Conservation (phyloP, 2,113 vertebrate genomes). For the Pandion haliaetus region DNA sequence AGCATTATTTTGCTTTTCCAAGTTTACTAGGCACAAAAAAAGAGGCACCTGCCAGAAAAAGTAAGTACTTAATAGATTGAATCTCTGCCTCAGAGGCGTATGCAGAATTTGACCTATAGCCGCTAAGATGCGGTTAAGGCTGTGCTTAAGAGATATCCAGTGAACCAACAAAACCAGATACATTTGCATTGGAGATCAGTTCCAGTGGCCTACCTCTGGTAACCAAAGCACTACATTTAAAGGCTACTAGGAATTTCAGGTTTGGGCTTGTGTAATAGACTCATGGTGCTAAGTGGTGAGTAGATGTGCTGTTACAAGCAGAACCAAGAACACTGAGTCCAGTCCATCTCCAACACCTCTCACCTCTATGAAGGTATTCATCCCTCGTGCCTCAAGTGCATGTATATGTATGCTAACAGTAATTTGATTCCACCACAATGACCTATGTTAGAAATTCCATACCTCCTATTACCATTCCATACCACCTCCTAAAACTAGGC, state of each 20-base stretch:
- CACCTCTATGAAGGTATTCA: background rate
- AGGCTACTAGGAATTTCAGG: background rate
- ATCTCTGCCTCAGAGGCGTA: background rate
- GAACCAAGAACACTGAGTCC: background rate
- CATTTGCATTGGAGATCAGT: background rate
- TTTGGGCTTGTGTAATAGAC: background rate
- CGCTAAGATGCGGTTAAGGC: background rate
- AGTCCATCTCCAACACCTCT: background rate
- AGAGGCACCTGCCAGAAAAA: background rate
- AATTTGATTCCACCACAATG: background rate
- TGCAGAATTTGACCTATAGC: background rate
- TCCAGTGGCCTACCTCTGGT: background rate
- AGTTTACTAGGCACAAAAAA: background rate
- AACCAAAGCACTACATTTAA: background rate
- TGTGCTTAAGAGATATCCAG: background rate
- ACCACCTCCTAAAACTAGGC: background rate
- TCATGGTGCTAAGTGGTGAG: fast-evolving
- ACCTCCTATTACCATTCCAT: background rate
- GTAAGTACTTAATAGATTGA: background rate
- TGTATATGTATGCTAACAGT: background rate
- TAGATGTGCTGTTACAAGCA: background rate
- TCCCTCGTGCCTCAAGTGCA: background rate
- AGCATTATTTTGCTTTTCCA: background rate
- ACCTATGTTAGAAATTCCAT: background rate
- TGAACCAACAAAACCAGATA: background rate